phyloP scores from a whole-genome alignment of 2,113 vertebrate genomes.

The Gnathonemus longibarbis region DNA sequence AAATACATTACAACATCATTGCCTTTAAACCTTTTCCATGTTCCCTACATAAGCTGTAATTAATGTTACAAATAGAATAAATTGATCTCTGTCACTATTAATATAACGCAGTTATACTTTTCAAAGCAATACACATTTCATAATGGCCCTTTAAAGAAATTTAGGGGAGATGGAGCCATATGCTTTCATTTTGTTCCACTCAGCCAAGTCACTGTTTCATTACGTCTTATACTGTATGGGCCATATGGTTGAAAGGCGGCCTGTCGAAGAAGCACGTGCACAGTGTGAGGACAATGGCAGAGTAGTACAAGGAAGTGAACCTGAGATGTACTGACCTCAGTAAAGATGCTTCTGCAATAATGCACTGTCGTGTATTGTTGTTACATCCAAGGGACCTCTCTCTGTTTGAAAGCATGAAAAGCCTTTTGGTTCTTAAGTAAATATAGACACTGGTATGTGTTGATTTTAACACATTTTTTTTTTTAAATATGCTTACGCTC shows the following conservation, averaged over 20 bases:
- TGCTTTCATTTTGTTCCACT: neutral
- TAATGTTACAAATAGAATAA: neutral
- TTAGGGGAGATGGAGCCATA: neutral
- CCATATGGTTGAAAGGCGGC: neutral
- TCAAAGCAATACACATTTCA: neutral
- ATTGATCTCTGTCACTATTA: neutral
- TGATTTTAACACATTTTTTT: constrained; percentile 3
- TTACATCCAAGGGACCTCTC: neutral
- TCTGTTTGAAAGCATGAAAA: neutral
- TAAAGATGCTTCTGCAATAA: neutral
- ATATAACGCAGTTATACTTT: neutral
- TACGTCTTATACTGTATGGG: neutral
- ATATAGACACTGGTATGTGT: neutral
- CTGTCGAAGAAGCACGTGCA: neutral
- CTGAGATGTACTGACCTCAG: neutral
- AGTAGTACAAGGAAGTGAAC: neutral
- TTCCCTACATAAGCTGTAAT: neutral
- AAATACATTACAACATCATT: neutral
- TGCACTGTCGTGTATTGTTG: neutral
- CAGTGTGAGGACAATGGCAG: neutral
- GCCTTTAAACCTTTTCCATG: neutral
- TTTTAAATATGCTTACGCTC: neutral
- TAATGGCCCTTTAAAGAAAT: neutral
- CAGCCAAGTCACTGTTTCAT: neutral
- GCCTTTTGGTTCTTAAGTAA: neutral